Evolutionary conservation across 2,888 invertebrate genomes (phyloP), one percentile per base, ranked within the genome.

Genomic region (Drosophila ochracea): DNA sequence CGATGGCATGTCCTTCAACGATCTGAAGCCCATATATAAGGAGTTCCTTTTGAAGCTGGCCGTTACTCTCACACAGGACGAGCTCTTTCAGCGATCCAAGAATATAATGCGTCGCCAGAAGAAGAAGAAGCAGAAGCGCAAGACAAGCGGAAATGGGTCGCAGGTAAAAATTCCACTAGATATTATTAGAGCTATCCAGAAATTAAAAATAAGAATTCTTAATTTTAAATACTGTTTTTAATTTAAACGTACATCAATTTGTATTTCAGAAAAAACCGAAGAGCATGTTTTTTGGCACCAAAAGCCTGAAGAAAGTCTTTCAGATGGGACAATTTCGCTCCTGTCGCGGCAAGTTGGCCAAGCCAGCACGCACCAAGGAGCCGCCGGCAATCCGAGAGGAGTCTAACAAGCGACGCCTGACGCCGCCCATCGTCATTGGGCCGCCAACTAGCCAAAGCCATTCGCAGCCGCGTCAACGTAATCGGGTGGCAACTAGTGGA

Each of bases 1-100:
- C 41, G 97, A 98, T 92, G 98, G 98, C 71, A 98, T 98, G 97
- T 97, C 97, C 65, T 98, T 97, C 93, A 98, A 98, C 94, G 97
- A 98, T 91, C 94, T 98, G 73, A 97, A 97, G 92, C 98, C 98
- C 52, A 96, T 98, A 76, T 98, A 98, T 92, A 97, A 98, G 92
- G 98, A 98, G 93, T 97, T 98, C 91, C 94, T 98, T 57, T 93
- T 98, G 43, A 98, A 98, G 93, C 94, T 98, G 76, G 97, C 98
- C 4, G 96, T 98, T 0, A 98, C 98, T 0, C 93, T 98, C 70
- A 98, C 97, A n/a, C 97, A 97, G 94, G 98, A 98, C 91, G 98
- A 98, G 93, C 94, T 98, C 75, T 98, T 97, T 91, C 97, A 97
- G 91, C 95, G 97, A 88, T 97, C 97, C 77, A 98, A 98, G 93